Evolutionary conservation across 2,888 invertebrate species (phyloP).

Genomic region (Sylvicola fuscatus): DNA sequence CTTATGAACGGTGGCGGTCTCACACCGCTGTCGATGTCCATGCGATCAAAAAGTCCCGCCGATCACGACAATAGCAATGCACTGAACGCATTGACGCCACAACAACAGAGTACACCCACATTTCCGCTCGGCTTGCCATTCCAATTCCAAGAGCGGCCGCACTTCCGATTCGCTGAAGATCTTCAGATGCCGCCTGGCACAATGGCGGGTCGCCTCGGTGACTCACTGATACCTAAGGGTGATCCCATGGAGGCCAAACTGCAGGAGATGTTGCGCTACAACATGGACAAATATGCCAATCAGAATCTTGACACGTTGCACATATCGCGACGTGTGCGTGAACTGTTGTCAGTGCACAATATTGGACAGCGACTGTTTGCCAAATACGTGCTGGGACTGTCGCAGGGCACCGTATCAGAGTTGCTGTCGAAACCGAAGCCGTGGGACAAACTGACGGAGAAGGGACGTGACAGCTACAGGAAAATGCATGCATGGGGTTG

Average conservation of each 20-base stretch:
- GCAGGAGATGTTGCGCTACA: slow-evolving; percentile 84
- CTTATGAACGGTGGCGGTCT: slow-evolving; percentile 8
- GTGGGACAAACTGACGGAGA: slow-evolving; percentile 99
- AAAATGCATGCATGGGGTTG: slow-evolving; percentile 99
- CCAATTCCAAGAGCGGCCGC: slow-evolving; percentile 61
- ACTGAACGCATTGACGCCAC: slow-evolving; percentile 7
- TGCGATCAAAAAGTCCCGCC: slow-evolving; percentile 30
- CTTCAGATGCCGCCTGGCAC: slow-evolving; percentile 59
- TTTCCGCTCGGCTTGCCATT: slow-evolving; percentile 35
- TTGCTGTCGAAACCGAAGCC: slow-evolving; percentile 96
- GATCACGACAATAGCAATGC: slow-evolving; percentile 29
- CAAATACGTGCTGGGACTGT: slow-evolving; percentile 90
- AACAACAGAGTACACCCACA: slow-evolving; percentile 20
- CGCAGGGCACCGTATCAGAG: slow-evolving; percentile 96
- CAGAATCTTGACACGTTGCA: slow-evolving; percentile 89
- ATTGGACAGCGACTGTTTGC: slow-evolving; percentile 98
- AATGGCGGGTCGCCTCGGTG: slow-evolving; percentile 68
- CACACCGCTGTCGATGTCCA: slow-evolving; percentile 19
- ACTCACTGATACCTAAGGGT: slow-evolving; percentile 77
- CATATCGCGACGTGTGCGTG: slow-evolving; percentile 81
- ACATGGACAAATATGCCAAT: slow-evolving; percentile 89
- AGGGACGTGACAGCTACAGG: slow-evolving; percentile 95
- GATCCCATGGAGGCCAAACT: slow-evolving; percentile 85
- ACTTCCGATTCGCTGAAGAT: slow-evolving; percentile 69
- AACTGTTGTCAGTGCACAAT: slow-evolving; percentile 88